Evolutionary conservation across 2,888 invertebrate genomes (phyloP), one percentile per base, ranked within the genome.

Genomic region (Hanleya hanleyi): DNA sequence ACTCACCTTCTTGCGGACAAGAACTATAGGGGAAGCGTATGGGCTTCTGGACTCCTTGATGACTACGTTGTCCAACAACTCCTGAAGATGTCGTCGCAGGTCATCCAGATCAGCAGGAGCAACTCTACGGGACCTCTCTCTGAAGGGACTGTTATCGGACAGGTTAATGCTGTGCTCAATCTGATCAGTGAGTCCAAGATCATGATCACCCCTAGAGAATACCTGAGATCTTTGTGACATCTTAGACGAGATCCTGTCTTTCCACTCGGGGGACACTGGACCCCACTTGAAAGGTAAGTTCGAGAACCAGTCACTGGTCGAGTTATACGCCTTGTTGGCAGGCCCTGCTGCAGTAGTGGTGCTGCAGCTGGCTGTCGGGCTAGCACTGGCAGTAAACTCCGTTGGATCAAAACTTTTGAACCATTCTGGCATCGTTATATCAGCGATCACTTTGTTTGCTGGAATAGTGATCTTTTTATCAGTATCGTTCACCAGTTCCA

Each of bases 41-140:
- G 37, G 38, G n/a, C 64, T 64, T 7, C 22, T 37, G 9, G 38
- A 64, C 29, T 64, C 64, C 9, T 37, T 64, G 36, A 62, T 32
- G 9, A 64, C 26, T 37, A n/a, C 37, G 26, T n/a, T 2, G 22
- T 64, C 38, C 15, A 64, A 18, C n/a, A 64, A 29, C 12, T 64
- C 35, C 36, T 64, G 37, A n/a, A 64, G 35, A 37, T 64, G 64
- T 5, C 26, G 64, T 18, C 38, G 18, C 37, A 37, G 5, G 36
- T 64, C 64, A 37, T 35, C 64, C 18, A 64, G 26, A 35, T 64
- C 64, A 64, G 64, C 38, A 15, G 64, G 64, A 22, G 64, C 38
- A 2, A 64, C 38, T 32, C 64, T 5, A 22, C 64, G 18, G 36
- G 33, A 64, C 26, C 64, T 32, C 33, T 64, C 64, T 22, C 64